Percentiles rank a stretch among this genome's conserved stretches.
phyloP scores from a whole-genome alignment of 2,113 vertebrate species.

The Charadrius vociferus region DNA sequence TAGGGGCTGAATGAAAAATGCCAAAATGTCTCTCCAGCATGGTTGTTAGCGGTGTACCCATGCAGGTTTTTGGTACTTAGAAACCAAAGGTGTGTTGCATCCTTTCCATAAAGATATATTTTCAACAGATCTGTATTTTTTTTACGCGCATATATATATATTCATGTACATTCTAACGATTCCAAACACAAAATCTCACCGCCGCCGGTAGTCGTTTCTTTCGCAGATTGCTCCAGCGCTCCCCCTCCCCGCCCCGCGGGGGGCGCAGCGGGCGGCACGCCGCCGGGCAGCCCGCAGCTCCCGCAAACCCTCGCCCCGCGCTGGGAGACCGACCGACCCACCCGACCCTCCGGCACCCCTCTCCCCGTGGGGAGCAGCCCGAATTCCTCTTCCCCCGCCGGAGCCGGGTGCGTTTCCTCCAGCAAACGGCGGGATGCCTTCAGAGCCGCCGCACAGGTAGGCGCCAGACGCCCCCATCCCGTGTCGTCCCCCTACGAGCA shows the following conservation, averaged over 20 bases:
- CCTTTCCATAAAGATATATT: fast-evolving
- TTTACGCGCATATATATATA: fast-evolving
- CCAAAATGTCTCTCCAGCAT: fast-evolving
- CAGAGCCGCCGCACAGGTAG: neutral
- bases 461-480: fast-evolving
- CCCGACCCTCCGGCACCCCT: neutral
- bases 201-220: fast-evolving
- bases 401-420: neutral
- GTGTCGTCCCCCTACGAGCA: neutral
- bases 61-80: fast-evolving
- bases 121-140: neutral
- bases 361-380: neutral
- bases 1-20: neutral
- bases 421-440: neutral
- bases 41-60: fast-evolving
- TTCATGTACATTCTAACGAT: fast-evolving
- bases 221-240: neutral
- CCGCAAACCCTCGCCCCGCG: neutral
- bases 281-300: neutral
- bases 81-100: neutral
- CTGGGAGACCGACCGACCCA: neutral
- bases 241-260: too few relatives aligned
- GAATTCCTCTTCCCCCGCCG: neutral
- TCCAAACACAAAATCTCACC: fast-evolving
- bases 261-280: neutral